Conservation (phyloP, 2,888 invertebrate genomes). For the Yponomeuta malinellus region DNA sequence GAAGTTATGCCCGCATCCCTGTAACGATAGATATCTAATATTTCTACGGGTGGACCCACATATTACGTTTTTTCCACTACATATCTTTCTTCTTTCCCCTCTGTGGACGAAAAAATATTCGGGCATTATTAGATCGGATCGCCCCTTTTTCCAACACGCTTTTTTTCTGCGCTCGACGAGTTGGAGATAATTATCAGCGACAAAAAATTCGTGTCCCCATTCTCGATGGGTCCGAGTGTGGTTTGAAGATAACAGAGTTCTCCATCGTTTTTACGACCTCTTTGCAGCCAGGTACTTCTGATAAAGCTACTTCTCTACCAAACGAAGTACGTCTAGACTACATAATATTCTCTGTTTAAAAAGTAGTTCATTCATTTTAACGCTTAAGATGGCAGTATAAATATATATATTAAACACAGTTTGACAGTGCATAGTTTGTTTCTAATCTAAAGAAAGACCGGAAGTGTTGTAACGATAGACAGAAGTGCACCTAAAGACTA, state of each 20-base stretch:
- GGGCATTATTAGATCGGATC: slow-evolving; percentile 12
- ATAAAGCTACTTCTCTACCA: too few relatives aligned
- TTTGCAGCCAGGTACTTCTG: too few relatives aligned
- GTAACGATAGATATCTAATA: slow-evolving; percentile 8
- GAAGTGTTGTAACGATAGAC: too few relatives aligned
- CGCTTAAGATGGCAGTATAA: too few relatives aligned
- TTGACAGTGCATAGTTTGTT: too few relatives aligned
- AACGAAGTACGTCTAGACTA: too few relatives aligned
- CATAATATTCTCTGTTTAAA: too few relatives aligned
- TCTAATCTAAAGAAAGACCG: too few relatives aligned
- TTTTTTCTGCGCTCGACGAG: background rate
- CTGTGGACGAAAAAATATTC: slow-evolving; percentile 6
- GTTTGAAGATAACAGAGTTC: background rate
- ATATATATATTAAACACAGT: too few relatives aligned
- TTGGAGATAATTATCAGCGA: slow-evolving; percentile 5
- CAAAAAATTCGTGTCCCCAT: background rate
- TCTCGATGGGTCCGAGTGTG: background rate
- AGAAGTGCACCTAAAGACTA: too few relatives aligned
- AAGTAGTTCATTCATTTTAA: too few relatives aligned
- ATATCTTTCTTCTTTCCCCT: background rate
- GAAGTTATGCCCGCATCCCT: slow-evolving; percentile 12
- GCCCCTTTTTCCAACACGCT: background rate
- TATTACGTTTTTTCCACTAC: slow-evolving; percentile 8
- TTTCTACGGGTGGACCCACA: slow-evolving; percentile 14
- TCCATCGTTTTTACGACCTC: background rate